Evolutionary conservation across 2,113 vertebrate species (phyloP), one percentile per base, ranked within the genome.

Genomic region (Acanthisitta chloris): DNA sequence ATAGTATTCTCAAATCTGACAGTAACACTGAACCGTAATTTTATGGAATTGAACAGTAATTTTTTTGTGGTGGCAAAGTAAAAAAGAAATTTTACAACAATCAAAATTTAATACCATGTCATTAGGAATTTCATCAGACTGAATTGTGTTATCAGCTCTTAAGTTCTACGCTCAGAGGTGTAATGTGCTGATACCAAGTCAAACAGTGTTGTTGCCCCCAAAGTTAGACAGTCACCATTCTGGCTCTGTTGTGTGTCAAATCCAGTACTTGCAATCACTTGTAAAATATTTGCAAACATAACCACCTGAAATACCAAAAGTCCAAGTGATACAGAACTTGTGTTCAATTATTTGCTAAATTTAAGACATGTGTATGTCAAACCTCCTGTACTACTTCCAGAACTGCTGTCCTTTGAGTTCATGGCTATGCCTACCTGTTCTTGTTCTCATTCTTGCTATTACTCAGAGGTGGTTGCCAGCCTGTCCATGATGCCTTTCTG

Each of bases 321-420:
- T 59, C 85, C 23, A 62, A 52, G 29, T 9, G 28, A 70, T 78
- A 85, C 81, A 12, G 20, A 70, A 33, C 49, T n/a, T 52, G 13
- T 34, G 8, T 58, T 62, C 8, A 54, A 8, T 34, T 81, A 4
- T n/a, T 81, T 62, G 20, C 38, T 43, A 17, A 74, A 61, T 65
- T 52, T 78, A 42, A 13, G 8, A 2, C 0, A 0, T 26, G 3
- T 38, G 29, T 1, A 1, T 46, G 10, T 46, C 51, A 55, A 17
- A 24, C 13, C 4, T 58, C 10, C 29, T 66, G 18, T 26, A 15
- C 14, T 52, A 21, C 33, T 71, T 79, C 51, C 12, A 42, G 4
- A 77, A 48, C 33, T 46, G 29, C 31, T 59, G 17, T 38, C 17
- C 62, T 61, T 55, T 5, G 10, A 64, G 40, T 77, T 51, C 70